A percentile compares a stretch with the other conserved stretches of the same genome.
These are phyloP conservation scores for Portevinia maculata DNA, from an alignment of 2,888 invertebrate species.

Conservation along the genomic window DNA sequence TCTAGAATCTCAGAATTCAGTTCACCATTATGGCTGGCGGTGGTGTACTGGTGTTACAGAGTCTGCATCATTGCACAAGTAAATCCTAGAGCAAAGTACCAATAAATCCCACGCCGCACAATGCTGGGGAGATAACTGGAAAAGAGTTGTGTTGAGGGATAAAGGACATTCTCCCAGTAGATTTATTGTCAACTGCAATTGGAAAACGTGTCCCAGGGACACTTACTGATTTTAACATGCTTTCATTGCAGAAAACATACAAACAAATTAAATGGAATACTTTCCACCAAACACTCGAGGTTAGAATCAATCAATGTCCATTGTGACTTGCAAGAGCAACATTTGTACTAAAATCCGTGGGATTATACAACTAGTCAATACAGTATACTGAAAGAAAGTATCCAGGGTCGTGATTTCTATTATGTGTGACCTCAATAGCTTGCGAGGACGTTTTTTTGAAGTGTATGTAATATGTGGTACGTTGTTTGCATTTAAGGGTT, in stretches of 20 bases:
- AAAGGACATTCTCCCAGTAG: conserved; percentile 53
- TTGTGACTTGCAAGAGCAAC: conserved; percentile 40
- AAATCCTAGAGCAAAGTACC: conserved; percentile 39
- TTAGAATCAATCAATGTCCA: conserved; percentile 68
- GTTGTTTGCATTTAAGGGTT: conserved; percentile 7
- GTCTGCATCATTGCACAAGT: conserved; percentile 52
- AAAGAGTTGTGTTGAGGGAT: conserved; percentile 15
- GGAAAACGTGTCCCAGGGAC: conserved; percentile 40
- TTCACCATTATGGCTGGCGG: conserved; percentile 33
- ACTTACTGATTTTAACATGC: conserved; percentile 9
- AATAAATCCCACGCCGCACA: not conserved
- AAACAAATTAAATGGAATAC: not conserved
- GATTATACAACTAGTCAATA: conserved; percentile 13
- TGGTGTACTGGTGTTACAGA: conserved; percentile 2
- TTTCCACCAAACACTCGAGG: conserved; percentile 41
- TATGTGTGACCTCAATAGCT: conserved; percentile 61
- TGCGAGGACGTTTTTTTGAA: conserved; percentile 54
- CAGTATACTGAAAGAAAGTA: conserved; percentile 45
- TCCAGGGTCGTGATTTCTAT: conserved; percentile 48
- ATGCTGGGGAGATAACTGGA: conserved; percentile 2
- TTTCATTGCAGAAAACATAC: not conserved
- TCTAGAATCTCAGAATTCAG: conserved; percentile 47
- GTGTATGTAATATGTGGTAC: conserved; percentile 21
- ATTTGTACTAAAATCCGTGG: conserved; percentile 27
- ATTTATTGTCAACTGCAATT: conserved; percentile 53